A percentile compares a stretch with the other conserved stretches of the same genome.
Conservation (phyloP, 2,797 vertebrate genomes). For the Pempheris klunzingeri region DNA sequence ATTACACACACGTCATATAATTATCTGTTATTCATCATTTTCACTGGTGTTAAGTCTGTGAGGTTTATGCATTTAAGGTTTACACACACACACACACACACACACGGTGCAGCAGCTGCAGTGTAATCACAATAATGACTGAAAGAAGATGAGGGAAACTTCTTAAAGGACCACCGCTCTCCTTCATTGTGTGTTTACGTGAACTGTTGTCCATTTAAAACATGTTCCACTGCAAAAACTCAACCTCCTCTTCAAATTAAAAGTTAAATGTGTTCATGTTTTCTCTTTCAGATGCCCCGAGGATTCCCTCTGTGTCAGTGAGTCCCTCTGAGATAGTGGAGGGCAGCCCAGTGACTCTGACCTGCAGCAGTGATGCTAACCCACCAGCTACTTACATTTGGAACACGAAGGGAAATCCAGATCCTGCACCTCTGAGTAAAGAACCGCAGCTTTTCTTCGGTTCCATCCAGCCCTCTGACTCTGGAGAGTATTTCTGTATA, state of each 20-base stretch:
- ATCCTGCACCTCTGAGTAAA: background rate
- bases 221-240: no score
- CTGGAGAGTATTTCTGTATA: conserved; percentile 21
- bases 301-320: conserved; percentile 1
- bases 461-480: conserved; percentile 21
- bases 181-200: no score
- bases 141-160: no score
- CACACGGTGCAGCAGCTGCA: no score
- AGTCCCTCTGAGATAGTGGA: conserved; percentile 14
- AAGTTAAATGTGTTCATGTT: background rate
- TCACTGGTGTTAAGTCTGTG: no score
- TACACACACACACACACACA: no score
- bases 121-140: no score
- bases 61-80: no score
- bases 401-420: conserved; percentile 53
- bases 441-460: conserved; percentile 7
- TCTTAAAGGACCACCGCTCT: no score
- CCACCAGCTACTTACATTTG: conserved; percentile 40
- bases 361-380: conserved; percentile 30
- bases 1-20: no score
- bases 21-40: no score
- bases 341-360: conserved; percentile 48
- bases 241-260: background rate
- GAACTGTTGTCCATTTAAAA: no score
- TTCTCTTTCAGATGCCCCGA: conserved; percentile 1